phyloP scores from a whole-genome alignment of 2,888 invertebrate species.

The Nephrotoma flavescens region DNA sequence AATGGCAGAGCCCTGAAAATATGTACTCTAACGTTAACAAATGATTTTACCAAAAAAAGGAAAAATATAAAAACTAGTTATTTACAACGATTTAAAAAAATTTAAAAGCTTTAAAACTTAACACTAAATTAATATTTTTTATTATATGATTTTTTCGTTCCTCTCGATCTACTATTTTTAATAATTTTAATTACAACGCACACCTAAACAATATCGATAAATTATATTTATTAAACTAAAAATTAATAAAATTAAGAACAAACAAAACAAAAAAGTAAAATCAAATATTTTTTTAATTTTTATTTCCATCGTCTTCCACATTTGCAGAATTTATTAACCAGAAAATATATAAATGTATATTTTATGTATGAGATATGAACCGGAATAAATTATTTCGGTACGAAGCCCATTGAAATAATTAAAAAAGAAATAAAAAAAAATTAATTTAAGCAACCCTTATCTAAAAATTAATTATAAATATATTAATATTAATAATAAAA shows the following conservation, averaged over 20 bases:
- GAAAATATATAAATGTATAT: neutral
- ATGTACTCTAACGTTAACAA: neutral
- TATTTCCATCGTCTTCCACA: neutral
- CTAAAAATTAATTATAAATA: neutral
- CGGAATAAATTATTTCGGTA: neutral
- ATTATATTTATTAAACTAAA: neutral
- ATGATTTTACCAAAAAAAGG: neutral
- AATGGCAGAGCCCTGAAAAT: neutral
- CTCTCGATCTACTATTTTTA: neutral
- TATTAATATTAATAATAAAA: neutral
- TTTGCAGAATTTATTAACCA: neutral
- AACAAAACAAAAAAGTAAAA: neutral
- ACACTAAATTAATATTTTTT: neutral
- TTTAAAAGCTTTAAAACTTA: neutral
- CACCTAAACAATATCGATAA: neutral
- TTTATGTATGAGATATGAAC: neutral
- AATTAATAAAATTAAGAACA: neutral
- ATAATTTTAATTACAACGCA: neutral
- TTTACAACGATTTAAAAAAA: neutral
- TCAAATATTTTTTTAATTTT: neutral
- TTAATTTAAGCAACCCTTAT: neutral
- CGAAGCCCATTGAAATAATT: neutral
- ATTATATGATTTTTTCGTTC: neutral
- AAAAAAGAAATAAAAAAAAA: neutral
- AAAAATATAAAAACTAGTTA: neutral